phyloP scores from a whole-genome alignment of 2,113 vertebrate species.

The Amblyornis subalaris region DNA sequence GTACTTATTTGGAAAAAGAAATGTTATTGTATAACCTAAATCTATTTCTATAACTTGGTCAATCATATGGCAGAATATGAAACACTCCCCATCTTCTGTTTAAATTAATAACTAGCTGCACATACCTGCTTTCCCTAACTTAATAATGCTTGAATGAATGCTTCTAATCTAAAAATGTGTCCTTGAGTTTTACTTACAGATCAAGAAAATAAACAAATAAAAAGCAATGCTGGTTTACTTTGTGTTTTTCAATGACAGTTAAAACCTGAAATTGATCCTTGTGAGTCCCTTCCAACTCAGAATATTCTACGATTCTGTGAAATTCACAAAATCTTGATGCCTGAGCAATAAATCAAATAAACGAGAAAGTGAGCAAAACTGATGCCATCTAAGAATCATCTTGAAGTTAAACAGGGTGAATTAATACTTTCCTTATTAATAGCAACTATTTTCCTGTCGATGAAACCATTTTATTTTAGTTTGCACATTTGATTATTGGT shows the following conservation, averaged over 20 bases:
- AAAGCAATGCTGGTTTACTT: background rate
- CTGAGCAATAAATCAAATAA: background rate
- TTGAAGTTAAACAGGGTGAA: slow-evolving; percentile 16
- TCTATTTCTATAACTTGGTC: background rate
- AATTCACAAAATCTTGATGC: background rate
- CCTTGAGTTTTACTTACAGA: background rate
- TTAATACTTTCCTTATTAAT: slow-evolving; percentile 15
- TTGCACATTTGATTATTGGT: background rate
- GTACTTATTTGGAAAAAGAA: background rate
- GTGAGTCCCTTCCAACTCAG: background rate
- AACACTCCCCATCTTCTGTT: background rate
- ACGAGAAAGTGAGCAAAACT: background rate
- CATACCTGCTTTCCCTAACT: background rate
- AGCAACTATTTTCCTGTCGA: slow-evolving; percentile 10
- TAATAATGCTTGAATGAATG: background rate
- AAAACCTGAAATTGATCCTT: background rate
- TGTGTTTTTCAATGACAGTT: background rate
- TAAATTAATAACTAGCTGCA: background rate
- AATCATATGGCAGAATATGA: background rate
- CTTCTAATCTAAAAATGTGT: background rate
- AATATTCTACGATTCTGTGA: background rate
- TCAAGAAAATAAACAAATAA: background rate
- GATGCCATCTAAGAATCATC: background rate
- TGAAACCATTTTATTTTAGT: background rate
- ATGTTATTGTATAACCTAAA: background rate